A percentile compares a stretch with the other conserved stretches of the same genome.
These are phyloP conservation scores for Pituophis catenifer DNA, from an alignment of 2,113 vertebrate species.

Conservation along the genomic window DNA sequence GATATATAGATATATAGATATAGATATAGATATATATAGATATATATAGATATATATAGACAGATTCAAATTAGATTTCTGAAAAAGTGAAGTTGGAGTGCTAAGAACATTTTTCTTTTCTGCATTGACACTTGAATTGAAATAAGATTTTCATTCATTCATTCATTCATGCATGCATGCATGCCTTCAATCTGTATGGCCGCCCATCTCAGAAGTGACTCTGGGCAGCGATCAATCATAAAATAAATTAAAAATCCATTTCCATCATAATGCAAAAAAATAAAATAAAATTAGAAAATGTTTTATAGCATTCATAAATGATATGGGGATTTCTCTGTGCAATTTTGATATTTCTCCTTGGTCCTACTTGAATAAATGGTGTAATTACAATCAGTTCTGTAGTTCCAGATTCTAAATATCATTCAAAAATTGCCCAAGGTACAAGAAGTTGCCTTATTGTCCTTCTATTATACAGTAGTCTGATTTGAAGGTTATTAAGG, in stretches of 20 bases:
- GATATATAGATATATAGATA: too few species aligned
- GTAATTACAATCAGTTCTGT: background rate
- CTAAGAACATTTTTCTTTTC: background rate
- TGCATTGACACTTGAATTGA: background rate
- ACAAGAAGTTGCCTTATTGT: background rate
- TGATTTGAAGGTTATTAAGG: background rate
- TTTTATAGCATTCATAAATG: background rate
- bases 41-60: background rate
- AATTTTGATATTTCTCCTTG: background rate
- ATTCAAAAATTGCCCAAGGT: background rate
- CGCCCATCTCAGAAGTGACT: background rate
- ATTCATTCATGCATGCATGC: background rate
- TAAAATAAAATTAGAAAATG: background rate
- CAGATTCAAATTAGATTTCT: background rate
- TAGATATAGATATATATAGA: too few species aligned
- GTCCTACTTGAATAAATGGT: background rate
- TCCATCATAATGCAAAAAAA: background rate
- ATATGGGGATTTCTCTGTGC: background rate
- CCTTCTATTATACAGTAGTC: background rate
- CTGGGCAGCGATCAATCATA: background rate
- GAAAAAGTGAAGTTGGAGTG: background rate
- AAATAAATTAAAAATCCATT: background rate
- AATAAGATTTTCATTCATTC: background rate
- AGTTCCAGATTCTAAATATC: background rate
- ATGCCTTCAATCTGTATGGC: background rate